Base-by-base conservation (phyloP, 1,140 invertebrate genomes). In the Trichonephila clavata region DNA sequence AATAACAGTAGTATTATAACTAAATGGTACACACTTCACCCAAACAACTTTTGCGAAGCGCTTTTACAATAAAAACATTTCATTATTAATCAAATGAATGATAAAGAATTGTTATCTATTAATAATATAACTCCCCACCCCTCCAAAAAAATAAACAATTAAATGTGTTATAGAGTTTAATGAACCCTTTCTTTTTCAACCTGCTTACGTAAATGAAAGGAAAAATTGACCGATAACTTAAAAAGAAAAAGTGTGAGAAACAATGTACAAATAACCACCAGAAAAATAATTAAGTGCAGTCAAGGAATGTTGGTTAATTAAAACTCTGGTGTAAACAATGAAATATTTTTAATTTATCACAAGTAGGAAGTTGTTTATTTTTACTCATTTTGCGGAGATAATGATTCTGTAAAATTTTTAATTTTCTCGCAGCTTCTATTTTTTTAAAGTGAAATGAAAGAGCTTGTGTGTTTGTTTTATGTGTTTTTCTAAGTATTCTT, bases 261-360 rank as follows among this genome's bases (percentile, higher is more conserved):
- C 20, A 68, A 50, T 21, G 8, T 21, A 68, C 24, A 21, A 81
- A 81, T 10, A 32, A 81, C 77, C 16, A 81, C 13, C 13, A 81
- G 77, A 21, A 81, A 81, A 81, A 81, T 32, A 81, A 81, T 81
- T 81, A 81, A 81, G 39, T 1, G 8, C 18, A n/a, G 32, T 50
- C 24, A 32, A 39, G 32, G 39, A 81, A 81, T 81, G 77, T 8
- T 27, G 14, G 77, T 81, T 81, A 81, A 81, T 81, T 81, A 81
- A 81, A 81, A 81, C 77, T 81, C 20, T 16, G 10, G 8, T 20
- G 39, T 32, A 81, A 20, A 81, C 39, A 81, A 81, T 81, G 77
- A 81, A 81, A 21, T 81, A 81, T 81, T 81, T 50, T 81, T 81
- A 39, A 18, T 81, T 81, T 50, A 81, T 81, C 77, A 50, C 77